Conservation (phyloP, 1,140 invertebrate genomes). For the Drosophila prosaltans region DNA sequence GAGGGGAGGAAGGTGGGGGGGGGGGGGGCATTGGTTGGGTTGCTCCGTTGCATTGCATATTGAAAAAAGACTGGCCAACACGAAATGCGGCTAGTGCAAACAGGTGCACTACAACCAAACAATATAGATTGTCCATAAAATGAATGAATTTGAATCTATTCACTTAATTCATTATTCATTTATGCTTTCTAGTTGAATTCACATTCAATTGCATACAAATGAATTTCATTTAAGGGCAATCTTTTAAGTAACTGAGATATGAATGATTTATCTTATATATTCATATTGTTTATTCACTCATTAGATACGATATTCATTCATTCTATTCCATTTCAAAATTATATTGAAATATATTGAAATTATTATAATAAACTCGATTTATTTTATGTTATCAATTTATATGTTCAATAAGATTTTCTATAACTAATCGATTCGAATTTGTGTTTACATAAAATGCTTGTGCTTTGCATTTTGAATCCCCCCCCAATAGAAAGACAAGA, state of each 20-base stretch:
- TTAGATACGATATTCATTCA: not conserved
- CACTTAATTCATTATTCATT: conserved; percentile 13
- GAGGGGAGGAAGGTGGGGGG: not conserved
- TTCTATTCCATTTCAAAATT: not conserved
- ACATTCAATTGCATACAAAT: not conserved
- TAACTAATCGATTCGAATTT: not conserved
- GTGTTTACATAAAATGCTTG: not conserved
- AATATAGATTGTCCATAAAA: not conserved
- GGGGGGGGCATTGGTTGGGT: too few relatives aligned
- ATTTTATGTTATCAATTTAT: too few relatives aligned
- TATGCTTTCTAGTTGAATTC: conserved; percentile 2
- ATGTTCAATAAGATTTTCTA: not conserved
- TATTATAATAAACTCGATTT: too few relatives aligned
- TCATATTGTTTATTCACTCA: not conserved
- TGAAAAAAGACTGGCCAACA: not conserved
- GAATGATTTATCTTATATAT: too few relatives aligned
- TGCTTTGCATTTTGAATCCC: not conserved
- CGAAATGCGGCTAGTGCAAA: conserved; percentile 21
- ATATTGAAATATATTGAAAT: not conserved
- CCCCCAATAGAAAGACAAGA: not conserved
- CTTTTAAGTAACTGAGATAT: too few relatives aligned
- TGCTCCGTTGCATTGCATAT: too few relatives aligned
- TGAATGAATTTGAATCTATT: conserved; percentile 12
- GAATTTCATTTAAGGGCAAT: too few relatives aligned
- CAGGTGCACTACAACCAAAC: conserved; percentile 9